Evolutionary conservation across 2,797 vertebrate genomes (phyloP).

Genomic region (Sebastiscus tertius): DNA sequence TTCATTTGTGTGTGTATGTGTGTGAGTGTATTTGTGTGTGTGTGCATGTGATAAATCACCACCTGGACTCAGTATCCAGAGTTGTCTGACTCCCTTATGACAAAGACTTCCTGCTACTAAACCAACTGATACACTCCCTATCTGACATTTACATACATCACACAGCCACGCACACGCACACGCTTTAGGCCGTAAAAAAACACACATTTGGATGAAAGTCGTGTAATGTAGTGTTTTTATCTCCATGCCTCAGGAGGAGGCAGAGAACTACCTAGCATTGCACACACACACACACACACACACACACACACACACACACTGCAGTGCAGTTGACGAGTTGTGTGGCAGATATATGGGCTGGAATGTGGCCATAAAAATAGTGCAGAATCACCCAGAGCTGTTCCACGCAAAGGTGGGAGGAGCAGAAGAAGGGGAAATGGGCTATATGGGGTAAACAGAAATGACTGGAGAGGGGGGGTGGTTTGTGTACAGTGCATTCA

Average conservation of each 20-base stretch:
- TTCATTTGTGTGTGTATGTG: constrained; percentile 18
- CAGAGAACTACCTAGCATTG: constrained; percentile 9
- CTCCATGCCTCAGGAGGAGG: constrained; percentile 41
- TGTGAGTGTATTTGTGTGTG: background rate
- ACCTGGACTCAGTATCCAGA: constrained; percentile 50
- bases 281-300: constrained; percentile 16
- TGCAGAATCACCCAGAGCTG: constrained; percentile 89
- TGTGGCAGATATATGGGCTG: constrained; percentile 98
- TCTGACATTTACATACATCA: constrained; percentile 12
- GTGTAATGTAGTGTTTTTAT: constrained; percentile 47
- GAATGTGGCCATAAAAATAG: constrained; percentile 92
- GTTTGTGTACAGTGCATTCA: constrained; percentile 9
- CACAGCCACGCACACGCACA: background rate
- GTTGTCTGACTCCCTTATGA: constrained; percentile 65
- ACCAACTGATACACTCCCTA: constrained; percentile 44
- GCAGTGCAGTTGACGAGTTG: constrained; percentile 86
- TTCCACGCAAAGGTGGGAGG: constrained; percentile 76
- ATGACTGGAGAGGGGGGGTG: background rate
- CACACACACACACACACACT: constrained; percentile 2
- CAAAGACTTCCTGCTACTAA: constrained; percentile 67
- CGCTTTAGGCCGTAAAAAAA: constrained; percentile 38
- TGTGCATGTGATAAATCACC: constrained; percentile 57
- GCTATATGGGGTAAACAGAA: constrained; percentile 25
- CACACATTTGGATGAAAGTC: constrained; percentile 64
- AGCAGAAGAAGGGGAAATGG: constrained; percentile 16